Evolutionary conservation across 2,113 vertebrate species (phyloP).

Genomic region (Rostratula benghalensis): DNA sequence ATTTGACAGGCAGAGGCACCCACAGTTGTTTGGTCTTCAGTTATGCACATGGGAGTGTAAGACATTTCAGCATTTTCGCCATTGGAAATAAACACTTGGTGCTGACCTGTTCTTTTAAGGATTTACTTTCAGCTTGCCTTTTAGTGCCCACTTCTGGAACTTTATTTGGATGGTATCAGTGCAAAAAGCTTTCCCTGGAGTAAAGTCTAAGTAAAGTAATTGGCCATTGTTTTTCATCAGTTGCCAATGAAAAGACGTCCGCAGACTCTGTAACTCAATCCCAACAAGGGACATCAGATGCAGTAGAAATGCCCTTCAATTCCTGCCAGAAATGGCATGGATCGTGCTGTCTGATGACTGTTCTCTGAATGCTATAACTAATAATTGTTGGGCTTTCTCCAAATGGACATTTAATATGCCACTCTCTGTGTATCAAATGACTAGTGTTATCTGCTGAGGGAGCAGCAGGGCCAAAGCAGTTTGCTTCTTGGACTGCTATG

Average conservation of each 20-base stretch:
- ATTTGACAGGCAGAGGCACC: neutral
- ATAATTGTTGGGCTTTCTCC: slow-evolving; percentile 4
- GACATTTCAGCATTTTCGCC: neutral
- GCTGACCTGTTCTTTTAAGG: neutral
- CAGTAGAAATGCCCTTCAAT: neutral
- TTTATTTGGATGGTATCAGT: neutral
- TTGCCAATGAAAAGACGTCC: neutral
- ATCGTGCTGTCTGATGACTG: neutral
- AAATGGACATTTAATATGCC: neutral
- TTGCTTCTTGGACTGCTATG: neutral
- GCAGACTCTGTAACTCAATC: neutral
- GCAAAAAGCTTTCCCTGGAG: slow-evolving; percentile 11
- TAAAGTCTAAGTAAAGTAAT: slow-evolving; percentile 11
- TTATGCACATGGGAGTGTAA: neutral
- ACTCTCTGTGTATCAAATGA: neutral
- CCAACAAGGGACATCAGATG: neutral
- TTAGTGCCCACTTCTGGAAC: neutral
- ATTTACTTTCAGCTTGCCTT: neutral
- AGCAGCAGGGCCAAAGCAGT: neutral
- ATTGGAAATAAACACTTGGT: neutral
- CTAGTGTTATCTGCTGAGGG: neutral
- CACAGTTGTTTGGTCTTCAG: neutral
- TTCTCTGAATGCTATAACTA: slow-evolving; percentile 26
- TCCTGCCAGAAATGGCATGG: neutral
- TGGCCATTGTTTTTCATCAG: neutral